Base-by-base conservation (phyloP, 2,888 invertebrate genomes). In the Andricus quercusramuli region DNA sequence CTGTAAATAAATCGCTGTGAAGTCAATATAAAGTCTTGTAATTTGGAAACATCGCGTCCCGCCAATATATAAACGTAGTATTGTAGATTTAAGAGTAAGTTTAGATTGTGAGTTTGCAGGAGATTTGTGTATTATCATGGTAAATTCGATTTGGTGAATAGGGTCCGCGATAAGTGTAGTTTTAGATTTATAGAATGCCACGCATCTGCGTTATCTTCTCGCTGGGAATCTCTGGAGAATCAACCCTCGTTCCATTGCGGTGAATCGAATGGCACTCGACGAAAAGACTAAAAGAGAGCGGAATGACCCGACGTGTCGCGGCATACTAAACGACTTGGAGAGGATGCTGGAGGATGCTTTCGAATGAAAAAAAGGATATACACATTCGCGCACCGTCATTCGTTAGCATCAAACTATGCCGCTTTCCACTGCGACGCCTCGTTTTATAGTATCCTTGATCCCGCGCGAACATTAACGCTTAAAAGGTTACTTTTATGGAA, bases 291-390 rank as follows among this genome's bases (percentile, higher is more conserved):
- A 80, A 80, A 78, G 77, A 47, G 51, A 78, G 59, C 62, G 68
- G 56, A 51, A 82, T 82, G 82, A 80, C 77, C 70, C 77, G 79
- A 79, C 80, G 82, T 83, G 83, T 80, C 80, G 80, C 79, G 70
- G 82, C 80, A 83, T 82, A 83, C 82, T 83, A 83, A 82, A 83
- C 78, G 79, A 79, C 78, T 78, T 70, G n/a, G 79, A 79, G 76
- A 66, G 78, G 51, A 83, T 79, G 67, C 82, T 79, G 77, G 76
- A 66, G 80, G 41, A 83, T 79, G 67, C 82, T 79, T 79, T 80
- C 80, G 82, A 80, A 76, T 78, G 83, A 64, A 56, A 80, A 81
- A 83, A 81, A 68, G 68, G 68, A 44, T 68, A 56, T 56, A 64
- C 70, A 44, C 74, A 62, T 70, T 79, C 70, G 64, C 64, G 8